Percentiles rank a stretch among this genome's conserved stretches.
phyloP scores from a whole-genome alignment of 1,140 invertebrate species.

The Drosophila suzukii region DNA sequence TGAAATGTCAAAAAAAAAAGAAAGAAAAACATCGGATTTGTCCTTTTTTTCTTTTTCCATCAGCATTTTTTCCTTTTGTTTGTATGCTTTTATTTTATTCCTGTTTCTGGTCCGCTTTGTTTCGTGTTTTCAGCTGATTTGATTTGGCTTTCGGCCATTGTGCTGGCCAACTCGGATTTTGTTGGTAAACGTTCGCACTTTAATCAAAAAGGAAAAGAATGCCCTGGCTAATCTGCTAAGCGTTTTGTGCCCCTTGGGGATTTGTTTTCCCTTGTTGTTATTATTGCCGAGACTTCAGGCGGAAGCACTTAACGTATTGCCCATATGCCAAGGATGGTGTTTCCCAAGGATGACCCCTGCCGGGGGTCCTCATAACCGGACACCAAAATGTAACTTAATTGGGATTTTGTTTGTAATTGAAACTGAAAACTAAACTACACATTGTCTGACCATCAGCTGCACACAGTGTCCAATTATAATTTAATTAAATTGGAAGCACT shows the following conservation, averaged over 20 bases:
- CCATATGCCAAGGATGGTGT: conserved; percentile 39
- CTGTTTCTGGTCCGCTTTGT: conserved; percentile 41
- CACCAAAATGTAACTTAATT: conserved; percentile 51
- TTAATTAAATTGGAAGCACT: conserved; percentile 74
- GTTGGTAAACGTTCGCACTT: conserved; percentile 70
- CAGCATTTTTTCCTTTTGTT: conserved; percentile 53
- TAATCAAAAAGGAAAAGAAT: conserved; percentile 65
- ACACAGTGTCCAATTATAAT: conserved; percentile 66
- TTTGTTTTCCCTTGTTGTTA: conserved; percentile 35
- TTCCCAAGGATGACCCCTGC: background rate
- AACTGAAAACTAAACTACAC: conserved; percentile 49
- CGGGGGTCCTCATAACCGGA: conserved; percentile 24
- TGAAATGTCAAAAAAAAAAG: conserved; percentile 57
- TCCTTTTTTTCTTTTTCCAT: conserved; percentile 19
- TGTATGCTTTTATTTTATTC: conserved; percentile 55
- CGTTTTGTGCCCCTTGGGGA: conserved; percentile 56
- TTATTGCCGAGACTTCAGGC: conserved; percentile 21
- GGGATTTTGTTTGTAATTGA: conserved; percentile 50
- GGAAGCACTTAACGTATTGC: conserved; percentile 65
- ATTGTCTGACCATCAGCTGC: conserved; percentile 41
- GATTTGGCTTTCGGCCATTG: conserved; percentile 69
- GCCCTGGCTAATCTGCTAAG: conserved; percentile 64
- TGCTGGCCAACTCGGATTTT: conserved; percentile 20
- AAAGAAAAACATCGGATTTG: conserved; percentile 34
- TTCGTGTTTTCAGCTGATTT: conserved; percentile 57